Evolutionary conservation across 2,888 invertebrate genomes (phyloP), one percentile per base, ranked within the genome.

Genomic region (Antheraea yamamai): DNA sequence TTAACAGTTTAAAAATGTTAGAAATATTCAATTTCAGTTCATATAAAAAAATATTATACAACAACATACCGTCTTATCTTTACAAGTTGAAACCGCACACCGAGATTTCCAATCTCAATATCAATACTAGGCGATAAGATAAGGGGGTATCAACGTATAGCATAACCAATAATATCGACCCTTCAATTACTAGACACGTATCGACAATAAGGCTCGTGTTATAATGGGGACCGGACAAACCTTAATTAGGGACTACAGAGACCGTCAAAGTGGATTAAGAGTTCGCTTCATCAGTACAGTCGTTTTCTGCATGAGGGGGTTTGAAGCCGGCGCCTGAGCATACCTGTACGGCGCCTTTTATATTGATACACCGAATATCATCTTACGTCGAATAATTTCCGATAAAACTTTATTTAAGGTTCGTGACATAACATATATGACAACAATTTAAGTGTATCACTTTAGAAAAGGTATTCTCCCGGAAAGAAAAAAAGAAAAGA

Each of bases 181-280:
- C 77, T 58, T 30, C 55, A 23, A 14, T 61, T 16, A 26, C n/a
- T 51, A 18, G 18, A 39, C 52, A 23, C 12, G 18, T 68, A 52
- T 70, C 39, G 39, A 35, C 4, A 52, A 68, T 39, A 75, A 12
- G 76, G 88, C 47, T 87, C 87, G 79, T 73, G 39, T n/a, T 82
- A 82, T 74, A 77, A 8, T 90, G 90, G 91, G 81, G 64, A 79
- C 73, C 74, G 80, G 84, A 84, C 84, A 85, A 84, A 85, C 89
- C 89, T 92, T 95, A 95, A 94, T 95, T 95, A 94, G 94, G 90
- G 88, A 90, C 85, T 89, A 89, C 90, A 90, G 92, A 92, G 91
- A 91, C 93, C 93, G 94, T 95, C 94, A 91, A 81, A 82, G 88
- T 89, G 89, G 88, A 93, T 95, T 94, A 94, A 89, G 88, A 84